phyloP scores from a whole-genome alignment of 1,140 invertebrate species.

The Caenorhabditis brenneri region DNA sequence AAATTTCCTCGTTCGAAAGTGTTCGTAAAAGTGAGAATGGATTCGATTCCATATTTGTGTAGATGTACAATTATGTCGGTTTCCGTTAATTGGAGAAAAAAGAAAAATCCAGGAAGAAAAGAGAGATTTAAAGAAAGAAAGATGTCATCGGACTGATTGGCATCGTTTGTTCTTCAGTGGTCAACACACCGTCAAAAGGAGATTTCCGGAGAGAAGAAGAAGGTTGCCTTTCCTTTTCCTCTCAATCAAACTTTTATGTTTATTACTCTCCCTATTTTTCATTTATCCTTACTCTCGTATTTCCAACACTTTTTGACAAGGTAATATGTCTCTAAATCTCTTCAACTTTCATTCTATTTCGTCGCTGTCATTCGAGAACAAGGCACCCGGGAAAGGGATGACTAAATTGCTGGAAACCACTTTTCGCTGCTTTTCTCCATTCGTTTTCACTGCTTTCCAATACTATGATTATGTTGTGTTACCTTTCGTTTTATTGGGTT shows the following conservation, averaged over 20 bases:
- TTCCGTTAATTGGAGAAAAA: conserved; percentile 32
- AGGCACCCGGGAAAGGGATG: not conserved
- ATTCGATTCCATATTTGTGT: conserved; percentile 42
- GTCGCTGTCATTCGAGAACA: conserved; percentile 32
- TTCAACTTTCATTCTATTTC: not conserved
- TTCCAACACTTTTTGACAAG: conserved; percentile 32
- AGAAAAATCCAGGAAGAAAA: not conserved
- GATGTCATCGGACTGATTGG: conserved; percentile 31
- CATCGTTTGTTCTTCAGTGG: conserved; percentile 37
- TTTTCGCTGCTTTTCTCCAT: not conserved
- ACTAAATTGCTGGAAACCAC: conserved; percentile 38
- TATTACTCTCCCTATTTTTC: not conserved
- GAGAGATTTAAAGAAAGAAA: conserved; percentile 11
- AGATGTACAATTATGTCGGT: conserved; percentile 39
- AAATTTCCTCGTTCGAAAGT: conserved; percentile 7
- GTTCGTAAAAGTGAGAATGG: conserved; percentile 32
- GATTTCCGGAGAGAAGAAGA: conserved; percentile 37
- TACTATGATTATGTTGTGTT: conserved; percentile 35
- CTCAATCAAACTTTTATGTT: not conserved
- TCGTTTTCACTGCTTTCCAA: not conserved
- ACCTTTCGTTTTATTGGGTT: not conserved
- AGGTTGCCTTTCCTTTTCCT: not conserved
- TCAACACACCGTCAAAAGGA: conserved; percentile 1
- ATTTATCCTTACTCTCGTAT: not conserved
- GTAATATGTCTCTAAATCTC: conserved; percentile 21